These are phyloP conservation scores for Brachyptera risi DNA, from an alignment of 2,888 invertebrate genomes.

Conservation along the genomic window DNA sequence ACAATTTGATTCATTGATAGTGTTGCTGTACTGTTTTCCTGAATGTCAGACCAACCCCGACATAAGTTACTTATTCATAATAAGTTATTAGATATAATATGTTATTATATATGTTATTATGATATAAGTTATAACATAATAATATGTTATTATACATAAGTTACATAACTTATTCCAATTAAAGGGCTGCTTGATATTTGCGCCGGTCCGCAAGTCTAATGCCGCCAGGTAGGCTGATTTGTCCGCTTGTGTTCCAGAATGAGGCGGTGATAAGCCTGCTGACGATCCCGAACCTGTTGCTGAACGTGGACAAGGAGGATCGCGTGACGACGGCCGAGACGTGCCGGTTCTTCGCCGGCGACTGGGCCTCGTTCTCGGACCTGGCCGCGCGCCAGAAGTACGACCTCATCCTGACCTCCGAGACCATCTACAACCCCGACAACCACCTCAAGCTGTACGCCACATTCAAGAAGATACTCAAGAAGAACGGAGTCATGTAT, in stretches of 20 bases:
- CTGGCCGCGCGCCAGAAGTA: constrained; percentile 53
- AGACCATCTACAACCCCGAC: constrained; percentile 84
- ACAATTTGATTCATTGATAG: too few relatives aligned
- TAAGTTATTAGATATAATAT: too few relatives aligned
- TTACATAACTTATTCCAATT: too few relatives aligned
- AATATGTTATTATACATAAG: too few relatives aligned
- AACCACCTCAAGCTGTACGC: constrained; percentile 74
- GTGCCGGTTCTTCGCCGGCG: constrained; percentile 60
- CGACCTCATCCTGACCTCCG: constrained; percentile 85
- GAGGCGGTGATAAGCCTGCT: constrained; percentile 71
- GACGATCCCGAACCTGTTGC: constrained; percentile 77
- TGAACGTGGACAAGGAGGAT: constrained; percentile 56
- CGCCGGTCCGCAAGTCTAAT: too few relatives aligned
- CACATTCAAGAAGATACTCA: constrained; percentile 61
- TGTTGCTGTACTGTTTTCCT: too few relatives aligned
- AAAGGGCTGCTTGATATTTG: too few relatives aligned
- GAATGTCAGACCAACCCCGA: too few relatives aligned
- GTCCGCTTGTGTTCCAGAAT: constrained; percentile 71
- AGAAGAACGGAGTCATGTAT: constrained; percentile 60
- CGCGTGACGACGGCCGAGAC: constrained; percentile 37
- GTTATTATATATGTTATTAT: too few relatives aligned
- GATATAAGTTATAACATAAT: too few relatives aligned
- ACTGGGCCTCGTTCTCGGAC: constrained; percentile 62
- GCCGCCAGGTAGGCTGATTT: too few relatives aligned
- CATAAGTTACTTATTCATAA: too few relatives aligned